Conservation (phyloP, 2,797 vertebrate genomes). For the Gambusia yucatana region DNA sequence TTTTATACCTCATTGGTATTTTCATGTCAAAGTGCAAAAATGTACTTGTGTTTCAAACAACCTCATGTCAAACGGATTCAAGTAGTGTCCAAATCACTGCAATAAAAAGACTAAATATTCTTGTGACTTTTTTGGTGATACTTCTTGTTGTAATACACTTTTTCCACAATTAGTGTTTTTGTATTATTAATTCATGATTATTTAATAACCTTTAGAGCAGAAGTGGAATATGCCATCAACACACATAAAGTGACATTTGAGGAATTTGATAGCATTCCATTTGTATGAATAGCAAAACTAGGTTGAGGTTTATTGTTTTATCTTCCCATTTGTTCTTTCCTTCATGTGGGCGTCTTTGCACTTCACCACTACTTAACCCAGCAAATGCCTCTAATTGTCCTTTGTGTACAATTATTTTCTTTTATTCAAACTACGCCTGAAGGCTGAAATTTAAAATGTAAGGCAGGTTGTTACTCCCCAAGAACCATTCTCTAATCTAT, state of each 20-base stretch:
- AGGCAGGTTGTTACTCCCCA: background rate
- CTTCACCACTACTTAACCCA: slow-evolving; percentile 1
- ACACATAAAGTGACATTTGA: background rate
- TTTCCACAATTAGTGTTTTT: background rate
- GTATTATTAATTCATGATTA: background rate
- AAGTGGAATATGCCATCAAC: background rate
- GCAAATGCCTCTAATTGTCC: slow-evolving; percentile 11
- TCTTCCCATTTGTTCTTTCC: background rate
- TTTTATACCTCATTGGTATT: background rate
- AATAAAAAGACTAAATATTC: background rate
- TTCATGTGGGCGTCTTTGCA: background rate
- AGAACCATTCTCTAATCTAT: slow-evolving; percentile 1
- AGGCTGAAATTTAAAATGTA: slow-evolving; percentile 7
- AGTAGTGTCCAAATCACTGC: background rate
- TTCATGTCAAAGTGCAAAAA: background rate
- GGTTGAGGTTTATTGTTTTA: background rate
- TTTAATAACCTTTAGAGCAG: background rate
- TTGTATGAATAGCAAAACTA: background rate
- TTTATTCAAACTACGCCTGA: slow-evolving; percentile 25
- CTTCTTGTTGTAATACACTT: background rate
- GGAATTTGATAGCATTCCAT: background rate
- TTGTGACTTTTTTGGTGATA: background rate
- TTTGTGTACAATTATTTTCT: background rate
- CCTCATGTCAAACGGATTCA: background rate
- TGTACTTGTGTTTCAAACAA: background rate